Base-by-base conservation (phyloP, 2,888 invertebrate species). In the Megastigmus dorsalis region DNA sequence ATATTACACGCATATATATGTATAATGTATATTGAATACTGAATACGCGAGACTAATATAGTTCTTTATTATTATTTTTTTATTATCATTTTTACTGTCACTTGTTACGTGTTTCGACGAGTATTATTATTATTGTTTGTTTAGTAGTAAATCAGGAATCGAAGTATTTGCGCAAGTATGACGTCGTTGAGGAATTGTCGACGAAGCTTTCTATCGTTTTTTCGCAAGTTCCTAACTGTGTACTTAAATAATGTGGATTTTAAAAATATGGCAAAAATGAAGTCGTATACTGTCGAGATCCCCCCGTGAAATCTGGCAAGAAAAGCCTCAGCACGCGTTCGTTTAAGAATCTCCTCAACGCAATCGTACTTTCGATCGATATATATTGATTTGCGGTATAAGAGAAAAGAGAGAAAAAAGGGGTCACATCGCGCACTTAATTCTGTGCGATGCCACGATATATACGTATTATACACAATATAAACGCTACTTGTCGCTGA, bases 401-500 rank as follows among this genome's bases (percentile, higher is more conserved):
- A n/a, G n/a, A n/a, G n/a, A n/a, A n/a, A n/a, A n/a, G n/a, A n/a
- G n/a, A n/a, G n/a, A 28, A 38, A 52, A 41, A 52, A 36, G 38
- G 15, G 10, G 15, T 13, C 20, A 18, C 41, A 15, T 55, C 73
- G 60, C 57, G 72, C 54, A 54, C 23, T 54, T 41, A 23, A 38
- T 30, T 52, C 10, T 66, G 30, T 30, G 26, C 38, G 36, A 74
- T 66, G 55, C 28, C 73, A 48, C 33, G 30, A 18, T 28, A 43
- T 59, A 65, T 33, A 52, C 57, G 59, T 69, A 70, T 60, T 57
- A 73, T 75, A 76, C 70, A 76, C 67, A 78, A 50, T 60, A 45
- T 60, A 52, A 59, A 76, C 36, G 78, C 77, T 69, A 73, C 10
- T 60, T 54, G 68, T 76, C 71, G 78, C 77, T 78, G 67, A 70